Conservation (phyloP, 30 jellyfish, hydroid and myxozoan species). For the Cassiopea xamachana region DNA sequence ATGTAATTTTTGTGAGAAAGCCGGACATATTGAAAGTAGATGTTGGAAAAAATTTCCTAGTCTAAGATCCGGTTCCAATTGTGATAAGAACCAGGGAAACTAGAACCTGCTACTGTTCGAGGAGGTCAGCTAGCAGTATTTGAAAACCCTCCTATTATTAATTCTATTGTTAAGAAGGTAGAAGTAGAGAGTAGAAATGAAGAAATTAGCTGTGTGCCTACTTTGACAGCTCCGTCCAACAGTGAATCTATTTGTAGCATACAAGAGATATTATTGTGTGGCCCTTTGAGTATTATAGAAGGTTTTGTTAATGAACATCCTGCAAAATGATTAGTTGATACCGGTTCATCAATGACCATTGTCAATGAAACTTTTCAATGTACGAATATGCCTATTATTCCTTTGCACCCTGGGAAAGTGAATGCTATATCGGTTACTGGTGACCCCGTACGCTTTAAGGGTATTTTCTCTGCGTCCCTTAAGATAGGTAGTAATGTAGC, state of each 20-base stretch:
- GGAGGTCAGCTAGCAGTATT: constrained; percentile 58
- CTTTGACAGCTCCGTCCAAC: background rate
- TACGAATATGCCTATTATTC: constrained; percentile 22
- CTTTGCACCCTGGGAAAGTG: constrained; percentile 51
- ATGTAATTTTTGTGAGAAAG: constrained; percentile 39
- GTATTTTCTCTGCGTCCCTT: constrained; percentile 52
- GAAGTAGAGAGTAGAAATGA: background rate
- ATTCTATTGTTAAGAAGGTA: background rate
- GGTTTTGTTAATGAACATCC: constrained; percentile 43
- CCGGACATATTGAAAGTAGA: constrained; percentile 44
- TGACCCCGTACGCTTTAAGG: constrained; percentile 63
- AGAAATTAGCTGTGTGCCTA: background rate
- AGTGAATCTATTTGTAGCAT: constrained; percentile 1
- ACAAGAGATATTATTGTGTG: constrained; percentile 17
- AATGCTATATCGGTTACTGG: constrained; percentile 71
- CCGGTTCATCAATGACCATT: constrained; percentile 58
- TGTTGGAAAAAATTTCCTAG: constrained; percentile 40
- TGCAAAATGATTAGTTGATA: constrained; percentile 47
- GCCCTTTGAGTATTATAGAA: constrained; percentile 42
- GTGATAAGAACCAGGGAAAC: constrained; percentile 43
- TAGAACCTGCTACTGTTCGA: constrained; percentile 64
- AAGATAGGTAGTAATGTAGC: constrained; percentile 58
- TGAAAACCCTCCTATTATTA: constrained; percentile 20
- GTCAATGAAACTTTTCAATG: constrained; percentile 48
- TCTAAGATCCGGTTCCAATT: constrained; percentile 2